A percentile compares a stretch with the other conserved stretches of the same genome.
These are phyloP conservation scores for Oceanodroma leucorhoa DNA, from an alignment of 2,797 vertebrate genomes.

Conservation along the genomic window DNA sequence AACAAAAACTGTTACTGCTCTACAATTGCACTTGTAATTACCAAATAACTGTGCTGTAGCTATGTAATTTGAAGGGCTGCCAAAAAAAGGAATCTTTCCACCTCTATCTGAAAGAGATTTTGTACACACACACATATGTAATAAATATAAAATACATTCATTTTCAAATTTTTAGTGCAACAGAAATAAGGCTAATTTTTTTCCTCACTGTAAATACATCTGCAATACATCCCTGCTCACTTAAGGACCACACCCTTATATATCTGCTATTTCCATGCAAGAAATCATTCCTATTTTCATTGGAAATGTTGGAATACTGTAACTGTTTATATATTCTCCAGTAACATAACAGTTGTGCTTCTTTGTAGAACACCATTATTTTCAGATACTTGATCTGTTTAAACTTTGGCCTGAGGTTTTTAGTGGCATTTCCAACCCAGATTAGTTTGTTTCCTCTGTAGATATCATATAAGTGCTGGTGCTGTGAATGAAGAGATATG, in stretches of 20 bases:
- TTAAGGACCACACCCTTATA: not conserved
- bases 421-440: not conserved
- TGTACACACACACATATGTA: not conserved
- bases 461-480: not conserved
- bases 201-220: not conserved
- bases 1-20: not conserved
- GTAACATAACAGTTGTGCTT: not conserved
- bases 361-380: not conserved
- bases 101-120: not conserved
- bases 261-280: not conserved
- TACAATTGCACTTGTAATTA: conserved; percentile 6
- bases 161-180: not conserved
- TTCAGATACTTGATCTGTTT: not conserved
- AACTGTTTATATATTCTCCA: not conserved
- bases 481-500: not conserved
- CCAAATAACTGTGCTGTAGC: not conserved
- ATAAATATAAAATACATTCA: not conserved
- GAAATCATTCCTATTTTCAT: not conserved
- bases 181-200: not conserved
- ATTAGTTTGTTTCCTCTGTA: not conserved
- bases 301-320: not conserved
- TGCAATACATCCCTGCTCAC: not conserved
- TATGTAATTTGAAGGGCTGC: not conserved
- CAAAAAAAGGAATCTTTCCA: not conserved
- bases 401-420: not conserved